Evolutionary conservation across 2,888 invertebrate species (phyloP).

Genomic region (Xanthorhoe designata): DNA sequence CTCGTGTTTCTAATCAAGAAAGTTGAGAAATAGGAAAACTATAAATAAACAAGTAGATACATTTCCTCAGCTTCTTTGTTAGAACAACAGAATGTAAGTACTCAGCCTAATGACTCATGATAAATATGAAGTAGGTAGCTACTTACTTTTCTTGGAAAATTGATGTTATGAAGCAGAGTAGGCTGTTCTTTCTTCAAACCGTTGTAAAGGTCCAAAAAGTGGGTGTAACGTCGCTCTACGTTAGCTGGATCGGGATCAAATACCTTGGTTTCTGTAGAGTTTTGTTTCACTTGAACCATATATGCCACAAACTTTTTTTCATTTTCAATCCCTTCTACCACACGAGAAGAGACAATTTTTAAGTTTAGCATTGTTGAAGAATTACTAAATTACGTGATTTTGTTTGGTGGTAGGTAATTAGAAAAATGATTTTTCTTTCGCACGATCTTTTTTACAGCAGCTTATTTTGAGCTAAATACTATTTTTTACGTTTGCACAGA

Average conservation of each 20-base stretch:
- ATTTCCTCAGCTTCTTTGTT: constrained; percentile 18
- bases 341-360: constrained; percentile 88
- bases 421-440: too few relatives aligned
- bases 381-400: too few relatives aligned
- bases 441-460: too few relatives aligned
- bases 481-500: too few relatives aligned
- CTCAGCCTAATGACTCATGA: neutral
- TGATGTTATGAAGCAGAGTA: constrained; percentile 76
- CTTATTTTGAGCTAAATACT: too few relatives aligned
- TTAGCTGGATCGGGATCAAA: constrained; percentile 87
- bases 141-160: constrained; percentile 88
- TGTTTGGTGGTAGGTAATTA: too few relatives aligned
- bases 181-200: constrained; percentile 86
- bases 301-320: constrained; percentile 90
- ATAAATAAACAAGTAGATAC: neutral
- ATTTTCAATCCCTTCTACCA: constrained; percentile 84
- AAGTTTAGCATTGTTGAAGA: constrained; percentile 73
- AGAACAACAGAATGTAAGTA: neutral
- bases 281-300: constrained; percentile 87
- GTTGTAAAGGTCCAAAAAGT: constrained; percentile 88
- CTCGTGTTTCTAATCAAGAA: neutral
- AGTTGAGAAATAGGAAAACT: constrained; percentile 13
- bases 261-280: constrained; percentile 69
- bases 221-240: constrained; percentile 90
- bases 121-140: neutral